Conservation (phyloP, 2,888 invertebrate genomes). For the Mimas tiliae region DNA sequence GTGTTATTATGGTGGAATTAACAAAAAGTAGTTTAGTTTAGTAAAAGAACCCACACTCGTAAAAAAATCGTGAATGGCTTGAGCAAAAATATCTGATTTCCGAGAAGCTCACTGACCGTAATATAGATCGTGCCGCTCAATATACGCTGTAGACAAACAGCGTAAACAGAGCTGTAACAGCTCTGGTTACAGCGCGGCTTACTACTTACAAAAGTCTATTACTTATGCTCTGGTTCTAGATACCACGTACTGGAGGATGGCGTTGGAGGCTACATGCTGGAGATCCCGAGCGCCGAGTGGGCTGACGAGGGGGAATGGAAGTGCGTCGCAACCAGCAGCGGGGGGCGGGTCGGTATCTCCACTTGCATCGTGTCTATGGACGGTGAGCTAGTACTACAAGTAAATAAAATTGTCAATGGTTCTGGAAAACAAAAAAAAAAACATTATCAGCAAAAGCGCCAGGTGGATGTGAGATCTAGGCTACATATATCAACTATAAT, state of each 20-base stretch:
- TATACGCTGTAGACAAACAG: neutral
- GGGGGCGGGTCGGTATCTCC: slow-evolving; percentile 90
- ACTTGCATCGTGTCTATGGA: slow-evolving; percentile 90
- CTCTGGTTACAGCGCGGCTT: neutral
- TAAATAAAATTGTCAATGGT: neutral
- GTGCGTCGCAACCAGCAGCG: slow-evolving; percentile 91
- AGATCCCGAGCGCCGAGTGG: slow-evolving; percentile 90
- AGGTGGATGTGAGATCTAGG: too few relatives aligned
- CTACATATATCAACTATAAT: too few relatives aligned
- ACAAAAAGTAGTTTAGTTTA: too few relatives aligned
- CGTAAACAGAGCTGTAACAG: too few relatives aligned
- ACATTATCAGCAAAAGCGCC: too few relatives aligned
- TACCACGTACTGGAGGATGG: slow-evolving; percentile 92
- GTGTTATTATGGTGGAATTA: too few relatives aligned
- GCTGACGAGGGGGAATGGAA: slow-evolving; percentile 96
- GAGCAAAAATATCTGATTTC: too few relatives aligned
- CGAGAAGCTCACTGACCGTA: too few relatives aligned
- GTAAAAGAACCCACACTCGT: too few relatives aligned
- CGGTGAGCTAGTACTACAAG: slow-evolving; percentile 85
- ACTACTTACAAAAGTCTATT: neutral
- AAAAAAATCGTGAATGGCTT: too few relatives aligned
- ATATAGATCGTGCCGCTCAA: too few relatives aligned
- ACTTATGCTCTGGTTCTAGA: slow-evolving; percentile 43
- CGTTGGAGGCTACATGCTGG: slow-evolving; percentile 91
- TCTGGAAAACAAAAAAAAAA: neutral